A percentile compares a stretch with the other conserved stretches of the same genome.
phyloP scores from a whole-genome alignment of 2,113 vertebrate species.

The Phylloscopus trochilus region DNA sequence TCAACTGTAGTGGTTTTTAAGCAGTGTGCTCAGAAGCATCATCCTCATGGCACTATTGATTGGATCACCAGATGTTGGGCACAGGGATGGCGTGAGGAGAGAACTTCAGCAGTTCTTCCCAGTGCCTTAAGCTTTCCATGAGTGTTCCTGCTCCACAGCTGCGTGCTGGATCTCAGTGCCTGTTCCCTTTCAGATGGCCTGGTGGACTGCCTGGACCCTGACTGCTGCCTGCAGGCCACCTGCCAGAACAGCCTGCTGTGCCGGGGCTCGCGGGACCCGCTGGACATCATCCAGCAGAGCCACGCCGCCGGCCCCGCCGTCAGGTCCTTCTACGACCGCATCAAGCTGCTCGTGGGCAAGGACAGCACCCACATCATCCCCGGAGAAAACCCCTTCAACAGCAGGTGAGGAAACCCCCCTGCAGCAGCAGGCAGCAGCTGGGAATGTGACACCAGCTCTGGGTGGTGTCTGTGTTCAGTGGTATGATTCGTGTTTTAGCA shows the following conservation, averaged over 20 bases:
- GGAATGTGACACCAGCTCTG: neutral
- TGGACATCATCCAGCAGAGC: conserved; percentile 93
- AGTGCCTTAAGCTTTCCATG: neutral
- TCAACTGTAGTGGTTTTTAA: neutral
- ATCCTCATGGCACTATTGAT: neutral
- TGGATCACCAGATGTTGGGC: neutral
- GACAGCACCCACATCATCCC: conserved; percentile 97
- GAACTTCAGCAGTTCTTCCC: neutral
- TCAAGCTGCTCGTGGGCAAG: conserved; percentile 93
- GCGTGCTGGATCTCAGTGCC: neutral
- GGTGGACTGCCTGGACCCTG: conserved; percentile 96
- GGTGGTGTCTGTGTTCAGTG: neutral
- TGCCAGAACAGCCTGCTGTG: conserved; percentile 96
- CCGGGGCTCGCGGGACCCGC: conserved; percentile 91
- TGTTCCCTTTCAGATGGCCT: conserved; percentile 86
- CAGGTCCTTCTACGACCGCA: conserved; percentile 94
- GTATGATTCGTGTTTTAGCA: neutral
- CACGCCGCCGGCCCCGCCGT: conserved; percentile 79
- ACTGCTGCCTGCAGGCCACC: conserved; percentile 95
- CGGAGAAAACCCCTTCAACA: conserved; percentile 90
- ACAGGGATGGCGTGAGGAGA: accelerated
- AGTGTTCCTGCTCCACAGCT: neutral
- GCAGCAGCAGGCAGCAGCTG: conserved; percentile 86
- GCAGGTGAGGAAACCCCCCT: conserved; percentile 82
- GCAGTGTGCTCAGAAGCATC: neutral